phyloP scores from a whole-genome alignment of 2,797 vertebrate genomes.

The Phyllotis vaccarum region DNA sequence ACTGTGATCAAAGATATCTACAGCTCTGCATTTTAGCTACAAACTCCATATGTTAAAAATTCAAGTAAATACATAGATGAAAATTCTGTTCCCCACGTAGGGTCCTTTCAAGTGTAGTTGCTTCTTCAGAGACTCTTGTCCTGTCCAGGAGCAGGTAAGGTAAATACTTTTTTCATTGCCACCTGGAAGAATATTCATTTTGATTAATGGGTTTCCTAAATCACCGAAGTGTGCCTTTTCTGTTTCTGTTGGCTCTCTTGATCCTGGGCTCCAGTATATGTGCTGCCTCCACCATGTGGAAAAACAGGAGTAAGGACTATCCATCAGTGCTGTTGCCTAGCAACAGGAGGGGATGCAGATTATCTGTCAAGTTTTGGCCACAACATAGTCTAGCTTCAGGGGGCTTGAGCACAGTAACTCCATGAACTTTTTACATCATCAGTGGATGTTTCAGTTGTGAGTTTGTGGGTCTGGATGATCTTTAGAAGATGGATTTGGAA shows the following conservation, averaged over 20 bases:
- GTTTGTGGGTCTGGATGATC: constrained; percentile 18
- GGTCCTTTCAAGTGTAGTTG: neutral
- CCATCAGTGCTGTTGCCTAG: constrained; percentile 66
- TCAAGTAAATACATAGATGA: neutral
- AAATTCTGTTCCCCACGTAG: constrained; percentile 11
- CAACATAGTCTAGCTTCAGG: constrained; percentile 12
- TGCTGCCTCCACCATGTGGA: neutral
- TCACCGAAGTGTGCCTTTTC: neutral
- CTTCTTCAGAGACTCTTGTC: constrained; percentile 11
- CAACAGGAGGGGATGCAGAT: constrained; percentile 63
- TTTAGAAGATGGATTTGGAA: constrained; percentile 68
- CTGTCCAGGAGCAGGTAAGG: neutral
- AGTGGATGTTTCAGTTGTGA: constrained; percentile 50
- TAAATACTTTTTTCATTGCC: neutral
- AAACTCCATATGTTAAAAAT: neutral
- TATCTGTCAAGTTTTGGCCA: constrained; percentile 18
- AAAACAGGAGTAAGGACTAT: constrained; percentile 8
- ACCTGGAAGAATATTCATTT: constrained; percentile 5
- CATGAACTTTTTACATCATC: neutral
- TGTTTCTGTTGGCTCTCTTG: neutral
- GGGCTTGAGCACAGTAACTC: neutral
- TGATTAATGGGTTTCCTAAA: neutral
- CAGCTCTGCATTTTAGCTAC: neutral
- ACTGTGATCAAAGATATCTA: neutral
- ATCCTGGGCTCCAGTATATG: neutral